Conservation (phyloP, 2,888 invertebrate genomes). For the Dolichomitus sp. region DNA sequence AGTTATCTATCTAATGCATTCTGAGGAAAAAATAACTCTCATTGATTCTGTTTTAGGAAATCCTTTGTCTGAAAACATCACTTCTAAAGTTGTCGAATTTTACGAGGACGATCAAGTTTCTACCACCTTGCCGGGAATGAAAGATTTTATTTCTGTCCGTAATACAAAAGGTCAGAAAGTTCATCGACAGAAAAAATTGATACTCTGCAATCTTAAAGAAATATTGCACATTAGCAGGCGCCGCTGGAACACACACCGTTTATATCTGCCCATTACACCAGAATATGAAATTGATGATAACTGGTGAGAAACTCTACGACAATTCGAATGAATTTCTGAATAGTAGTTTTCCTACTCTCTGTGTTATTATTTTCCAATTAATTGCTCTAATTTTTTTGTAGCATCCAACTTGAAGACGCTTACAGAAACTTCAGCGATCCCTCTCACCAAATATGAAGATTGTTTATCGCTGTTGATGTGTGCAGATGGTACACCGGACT, state of each 20-base stretch:
- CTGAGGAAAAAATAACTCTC: neutral
- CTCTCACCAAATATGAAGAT: conserved; percentile 42
- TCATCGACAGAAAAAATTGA: conserved; percentile 8
- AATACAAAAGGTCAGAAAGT: conserved; percentile 9
- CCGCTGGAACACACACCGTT: conserved; percentile 58
- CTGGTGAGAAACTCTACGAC: neutral
- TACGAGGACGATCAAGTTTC: conserved; percentile 11
- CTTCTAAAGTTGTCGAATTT: conserved; percentile 8
- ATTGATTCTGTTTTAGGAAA: neutral
- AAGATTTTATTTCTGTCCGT: conserved; percentile 14
- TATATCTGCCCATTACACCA: conserved; percentile 35
- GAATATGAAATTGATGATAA: conserved; percentile 35
- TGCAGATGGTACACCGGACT: no score
- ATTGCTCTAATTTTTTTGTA: no score
- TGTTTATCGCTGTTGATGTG: no score
- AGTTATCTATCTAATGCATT: no score
- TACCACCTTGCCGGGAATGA: conserved; percentile 22
- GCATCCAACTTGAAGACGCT: conserved; percentile 8
- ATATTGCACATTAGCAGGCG: conserved; percentile 30
- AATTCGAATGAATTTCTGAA: neutral
- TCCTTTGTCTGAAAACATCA: neutral
- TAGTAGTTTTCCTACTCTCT: neutral
- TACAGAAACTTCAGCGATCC: neutral
- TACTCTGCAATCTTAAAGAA: conserved; percentile 32
- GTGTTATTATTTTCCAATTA: no score